Conservation (phyloP, 2,113 vertebrate genomes). For the Elachura formosa region DNA sequence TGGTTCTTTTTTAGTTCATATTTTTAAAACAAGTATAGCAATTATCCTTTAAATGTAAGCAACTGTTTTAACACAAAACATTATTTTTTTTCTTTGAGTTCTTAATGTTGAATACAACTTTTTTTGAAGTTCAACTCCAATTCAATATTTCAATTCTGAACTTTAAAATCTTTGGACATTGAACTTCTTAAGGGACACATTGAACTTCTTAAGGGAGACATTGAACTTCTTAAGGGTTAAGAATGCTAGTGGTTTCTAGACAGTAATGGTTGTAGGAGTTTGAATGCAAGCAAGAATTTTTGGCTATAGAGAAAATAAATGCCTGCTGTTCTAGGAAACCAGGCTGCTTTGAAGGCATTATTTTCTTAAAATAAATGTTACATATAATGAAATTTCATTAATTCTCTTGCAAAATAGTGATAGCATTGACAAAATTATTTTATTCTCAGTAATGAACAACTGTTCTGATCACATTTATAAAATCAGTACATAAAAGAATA, state of each 20-base stretch:
- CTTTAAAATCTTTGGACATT: background rate
- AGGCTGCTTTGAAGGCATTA: background rate
- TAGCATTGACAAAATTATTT: background rate
- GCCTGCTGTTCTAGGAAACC: background rate
- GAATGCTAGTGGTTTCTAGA: background rate
- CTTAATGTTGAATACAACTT: background rate
- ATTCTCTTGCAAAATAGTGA: background rate
- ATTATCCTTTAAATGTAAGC: background rate
- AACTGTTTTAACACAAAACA: background rate
- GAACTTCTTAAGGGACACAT: background rate
- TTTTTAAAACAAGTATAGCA: background rate
- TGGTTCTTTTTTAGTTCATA: background rate
- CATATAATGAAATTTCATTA: background rate
- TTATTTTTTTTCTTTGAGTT: background rate
- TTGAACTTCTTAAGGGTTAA: background rate
- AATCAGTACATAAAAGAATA: background rate
- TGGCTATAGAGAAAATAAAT: background rate
- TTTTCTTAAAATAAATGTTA: background rate
- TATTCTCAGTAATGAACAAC: background rate
- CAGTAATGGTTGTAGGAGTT: background rate
- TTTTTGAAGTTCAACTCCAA: background rate
- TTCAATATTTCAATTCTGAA: background rate
- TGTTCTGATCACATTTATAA: background rate
- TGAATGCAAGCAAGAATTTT: background rate
- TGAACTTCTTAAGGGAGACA: background rate